Conservation (phyloP, 2,113 vertebrate genomes). For the Epinephelus fuscoguttatus region DNA sequence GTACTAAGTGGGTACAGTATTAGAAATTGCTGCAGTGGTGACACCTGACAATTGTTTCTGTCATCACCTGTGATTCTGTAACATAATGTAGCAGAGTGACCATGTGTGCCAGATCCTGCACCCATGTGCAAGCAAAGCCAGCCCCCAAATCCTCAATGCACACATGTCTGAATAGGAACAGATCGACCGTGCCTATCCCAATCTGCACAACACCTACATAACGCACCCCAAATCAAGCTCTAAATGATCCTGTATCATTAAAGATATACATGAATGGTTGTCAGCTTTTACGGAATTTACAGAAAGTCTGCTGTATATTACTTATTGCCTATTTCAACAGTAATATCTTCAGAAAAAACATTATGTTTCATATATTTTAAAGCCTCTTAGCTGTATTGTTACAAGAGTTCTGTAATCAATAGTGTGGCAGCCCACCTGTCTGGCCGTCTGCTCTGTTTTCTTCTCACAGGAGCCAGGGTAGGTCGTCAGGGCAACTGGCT, state of each 20-base stretch:
- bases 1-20: not conserved
- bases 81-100: not conserved
- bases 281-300: not conserved
- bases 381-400: not conserved
- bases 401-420: not conserved
- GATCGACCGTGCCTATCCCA: constrained; percentile 23
- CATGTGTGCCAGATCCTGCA: not conserved
- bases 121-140: constrained; percentile 31
- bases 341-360: not conserved
- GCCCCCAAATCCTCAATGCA: constrained; percentile 45
- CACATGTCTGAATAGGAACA: constrained; percentile 48
- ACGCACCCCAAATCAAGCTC: constrained; percentile 15
- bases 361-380: not conserved
- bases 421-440: not conserved
- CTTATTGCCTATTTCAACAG: not conserved
- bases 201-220: constrained; percentile 14
- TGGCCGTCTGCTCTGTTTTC: not conserved
- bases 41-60: not conserved
- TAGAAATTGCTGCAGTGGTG: not conserved
- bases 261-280: not conserved
- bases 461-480: not conserved
- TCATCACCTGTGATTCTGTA: not conserved
- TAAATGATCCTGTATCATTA: not conserved
- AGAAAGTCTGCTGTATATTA: too few relatives aligned
- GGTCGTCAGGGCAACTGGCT: not conserved